phyloP scores from a whole-genome alignment of 2,113 vertebrate genomes.

The Prunella himalayana region DNA sequence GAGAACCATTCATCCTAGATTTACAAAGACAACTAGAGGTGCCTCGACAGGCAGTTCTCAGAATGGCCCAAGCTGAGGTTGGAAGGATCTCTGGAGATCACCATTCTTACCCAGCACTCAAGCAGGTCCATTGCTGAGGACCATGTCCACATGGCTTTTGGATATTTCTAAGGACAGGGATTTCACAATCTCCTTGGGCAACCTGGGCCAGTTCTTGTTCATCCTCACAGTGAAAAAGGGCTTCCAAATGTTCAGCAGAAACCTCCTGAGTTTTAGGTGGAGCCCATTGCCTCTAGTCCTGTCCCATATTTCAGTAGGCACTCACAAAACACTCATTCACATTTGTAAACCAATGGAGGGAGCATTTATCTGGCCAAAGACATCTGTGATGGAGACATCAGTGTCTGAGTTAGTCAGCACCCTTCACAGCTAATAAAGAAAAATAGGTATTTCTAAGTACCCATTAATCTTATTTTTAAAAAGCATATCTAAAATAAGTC shows the following conservation, averaged over 20 bases:
- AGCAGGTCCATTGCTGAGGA: neutral
- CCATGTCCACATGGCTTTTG: neutral
- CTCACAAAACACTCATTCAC: neutral
- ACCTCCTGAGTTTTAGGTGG: neutral
- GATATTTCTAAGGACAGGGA: neutral
- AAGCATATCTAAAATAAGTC: neutral
- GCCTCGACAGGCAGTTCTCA: neutral
- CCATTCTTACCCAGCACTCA: neutral
- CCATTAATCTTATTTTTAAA: neutral
- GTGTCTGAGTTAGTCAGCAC: neutral
- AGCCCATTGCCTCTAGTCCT: neutral
- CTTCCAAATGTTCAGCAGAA: neutral
- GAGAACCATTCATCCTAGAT: neutral
- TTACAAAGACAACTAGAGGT: neutral
- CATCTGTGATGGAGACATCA: neutral
- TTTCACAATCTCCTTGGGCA: neutral
- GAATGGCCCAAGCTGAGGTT: neutral
- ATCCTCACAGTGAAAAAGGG: neutral
- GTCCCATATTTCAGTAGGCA: neutral
- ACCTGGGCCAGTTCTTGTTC: neutral
- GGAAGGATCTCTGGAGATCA: neutral
- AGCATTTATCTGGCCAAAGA: neutral
- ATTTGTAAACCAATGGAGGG: neutral
- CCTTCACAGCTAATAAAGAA: neutral
- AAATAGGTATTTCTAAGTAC: neutral